phyloP scores from a whole-genome alignment of 2,888 invertebrate species.

The Agrotis puta region DNA sequence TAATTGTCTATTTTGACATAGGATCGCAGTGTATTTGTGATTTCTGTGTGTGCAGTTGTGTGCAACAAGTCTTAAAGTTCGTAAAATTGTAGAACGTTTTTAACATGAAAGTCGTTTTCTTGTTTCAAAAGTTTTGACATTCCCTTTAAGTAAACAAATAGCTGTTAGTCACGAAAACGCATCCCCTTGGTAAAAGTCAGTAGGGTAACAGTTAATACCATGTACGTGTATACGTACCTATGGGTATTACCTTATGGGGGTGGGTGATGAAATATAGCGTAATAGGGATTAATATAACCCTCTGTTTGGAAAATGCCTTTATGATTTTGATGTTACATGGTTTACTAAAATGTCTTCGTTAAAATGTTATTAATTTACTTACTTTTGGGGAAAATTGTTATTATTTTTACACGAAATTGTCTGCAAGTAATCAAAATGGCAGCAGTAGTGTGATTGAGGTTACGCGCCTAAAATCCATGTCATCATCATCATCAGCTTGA shows the following conservation, averaged over 20 bases:
- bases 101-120: constrained; percentile 4
- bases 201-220: constrained; percentile 39
- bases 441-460: too few relatives aligned
- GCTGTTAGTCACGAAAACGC: constrained; percentile 51
- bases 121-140: constrained; percentile 42
- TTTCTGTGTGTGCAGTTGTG: constrained; percentile 7
- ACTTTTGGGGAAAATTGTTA: too few relatives aligned
- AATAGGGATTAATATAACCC: constrained; percentile 29
- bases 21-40: constrained; percentile 14
- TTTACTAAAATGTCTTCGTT: neutral
- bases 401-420: too few relatives aligned
- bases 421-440: too few relatives aligned
- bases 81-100: neutral
- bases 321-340: neutral
- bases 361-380: neutral
- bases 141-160: constrained; percentile 40
- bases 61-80: neutral
- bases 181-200: constrained; percentile 24
- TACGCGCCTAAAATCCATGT: too few relatives aligned
- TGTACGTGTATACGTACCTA: neutral
- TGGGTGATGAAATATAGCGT: constrained; percentile 30
- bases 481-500: too few relatives aligned
- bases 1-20: constrained; percentile 14
- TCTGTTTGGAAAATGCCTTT: constrained; percentile 17
- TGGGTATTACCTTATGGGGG: constrained; percentile 13